These are phyloP conservation scores for Heteractis magnifica DNA, from an alignment of 92 coral and sea anemone species.

Conservation along the genomic window DNA sequence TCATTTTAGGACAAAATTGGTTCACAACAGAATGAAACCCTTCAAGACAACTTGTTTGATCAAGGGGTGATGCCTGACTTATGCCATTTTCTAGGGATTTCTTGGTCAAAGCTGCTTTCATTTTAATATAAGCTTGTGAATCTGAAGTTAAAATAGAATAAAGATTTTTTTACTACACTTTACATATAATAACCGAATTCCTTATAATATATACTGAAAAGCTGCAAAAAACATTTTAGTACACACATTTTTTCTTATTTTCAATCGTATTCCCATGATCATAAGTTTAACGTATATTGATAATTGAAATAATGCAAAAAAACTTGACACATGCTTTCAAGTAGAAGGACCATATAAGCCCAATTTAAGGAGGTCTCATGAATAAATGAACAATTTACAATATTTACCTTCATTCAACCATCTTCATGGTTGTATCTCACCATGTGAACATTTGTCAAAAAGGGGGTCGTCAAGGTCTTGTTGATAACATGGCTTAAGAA, in stretches of 20 bases:
- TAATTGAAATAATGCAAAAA: too few species aligned
- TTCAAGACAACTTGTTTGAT: neutral
- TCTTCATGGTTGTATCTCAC: slow-evolving; percentile 24
- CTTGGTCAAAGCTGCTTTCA: neutral
- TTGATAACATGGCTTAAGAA: slow-evolving; percentile 24
- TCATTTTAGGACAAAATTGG: neutral
- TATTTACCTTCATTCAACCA: slow-evolving; percentile 38
- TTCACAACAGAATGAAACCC: neutral
- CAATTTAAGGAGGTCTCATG: too few species aligned
- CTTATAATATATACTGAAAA: too few species aligned
- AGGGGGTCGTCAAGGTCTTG: slow-evolving; percentile 27
- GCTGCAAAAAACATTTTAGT: too few species aligned
- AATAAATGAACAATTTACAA: too few species aligned
- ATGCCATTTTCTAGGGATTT: neutral
- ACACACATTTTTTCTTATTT: too few species aligned
- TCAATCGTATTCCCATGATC: too few species aligned
- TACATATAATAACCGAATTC: too few species aligned
- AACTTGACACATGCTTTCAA: too few species aligned
- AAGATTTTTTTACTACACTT: too few species aligned
- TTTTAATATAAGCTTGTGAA: neutral
- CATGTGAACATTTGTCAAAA: slow-evolving; percentile 43
- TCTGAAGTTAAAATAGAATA: neutral
- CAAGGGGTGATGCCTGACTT: neutral
- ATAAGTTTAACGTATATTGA: too few species aligned
- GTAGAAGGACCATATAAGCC: too few species aligned